Conservation (phyloP, 2,888 invertebrate species). For the Meandrusa payeni region DNA sequence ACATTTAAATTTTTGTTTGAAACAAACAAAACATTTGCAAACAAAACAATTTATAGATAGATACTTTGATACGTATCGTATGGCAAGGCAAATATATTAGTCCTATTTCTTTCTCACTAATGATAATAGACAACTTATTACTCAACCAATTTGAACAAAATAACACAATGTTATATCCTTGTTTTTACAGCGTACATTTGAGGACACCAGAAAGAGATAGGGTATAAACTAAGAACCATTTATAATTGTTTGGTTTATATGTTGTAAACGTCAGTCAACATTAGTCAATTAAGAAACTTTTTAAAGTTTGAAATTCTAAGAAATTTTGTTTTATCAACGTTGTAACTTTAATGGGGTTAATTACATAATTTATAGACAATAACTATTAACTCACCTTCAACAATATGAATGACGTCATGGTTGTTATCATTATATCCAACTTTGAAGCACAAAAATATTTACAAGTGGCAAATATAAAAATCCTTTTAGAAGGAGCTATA, state of each 20-base stretch:
- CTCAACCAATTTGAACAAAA: slow-evolving; percentile 19
- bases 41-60: slow-evolving; percentile 22
- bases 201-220: slow-evolving; percentile 16
- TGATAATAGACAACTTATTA: slow-evolving; percentile 22
- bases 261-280: slow-evolving; percentile 61
- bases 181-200: slow-evolving; percentile 2
- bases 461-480: slow-evolving; percentile 41
- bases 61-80: slow-evolving; percentile 20
- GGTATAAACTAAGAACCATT: not conserved
- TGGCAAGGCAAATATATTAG: slow-evolving; percentile 16
- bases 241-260: slow-evolving; percentile 31
- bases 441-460: slow-evolving; percentile 64
- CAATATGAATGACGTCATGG: slow-evolving; percentile 80
- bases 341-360: slow-evolving; percentile 1
- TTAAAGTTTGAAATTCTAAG: slow-evolving; percentile 31
- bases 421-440: slow-evolving; percentile 79
- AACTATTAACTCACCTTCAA: slow-evolving; percentile 62
- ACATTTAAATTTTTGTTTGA: slow-evolving; percentile 23
- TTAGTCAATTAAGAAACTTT: slow-evolving; percentile 68
- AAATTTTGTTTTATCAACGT: slow-evolving; percentile 4
- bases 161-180: slow-evolving; percentile 19
- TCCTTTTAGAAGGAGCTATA: slow-evolving; percentile 37
- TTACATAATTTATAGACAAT: slow-evolving; percentile 22
- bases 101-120: slow-evolving; percentile 24
- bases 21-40: slow-evolving; percentile 14